A percentile compares a stretch with the other conserved stretches of the same genome.
These are phyloP conservation scores for Scaptomyza montana DNA, from an alignment of 1,140 invertebrate species.

Conservation along the genomic window DNA sequence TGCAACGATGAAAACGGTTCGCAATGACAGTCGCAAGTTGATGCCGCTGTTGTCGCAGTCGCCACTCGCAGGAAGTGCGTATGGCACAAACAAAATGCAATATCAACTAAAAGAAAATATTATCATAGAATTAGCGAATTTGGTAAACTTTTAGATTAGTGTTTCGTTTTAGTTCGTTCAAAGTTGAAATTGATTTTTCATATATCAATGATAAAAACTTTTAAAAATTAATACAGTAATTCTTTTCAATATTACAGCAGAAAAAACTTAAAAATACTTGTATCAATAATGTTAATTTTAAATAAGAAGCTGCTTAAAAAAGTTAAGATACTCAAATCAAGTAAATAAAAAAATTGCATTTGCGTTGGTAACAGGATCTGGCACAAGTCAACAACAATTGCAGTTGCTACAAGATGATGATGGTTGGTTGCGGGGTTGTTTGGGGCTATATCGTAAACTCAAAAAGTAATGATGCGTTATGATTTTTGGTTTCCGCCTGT, in stretches of 20 bases:
- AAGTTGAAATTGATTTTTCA: not conserved
- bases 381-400: conserved; percentile 30
- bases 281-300: no score
- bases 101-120: conserved; percentile 24
- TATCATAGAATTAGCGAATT: not conserved
- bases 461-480: conserved; percentile 82
- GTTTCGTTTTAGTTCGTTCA: no score
- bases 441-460: conserved; percentile 64
- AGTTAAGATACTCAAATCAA: not conserved
- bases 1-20: conserved; percentile 59
- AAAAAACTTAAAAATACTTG: no score
- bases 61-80: conserved; percentile 36
- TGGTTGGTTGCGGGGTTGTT: not conserved
- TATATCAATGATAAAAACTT: no score
- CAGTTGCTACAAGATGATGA: conserved; percentile 4
- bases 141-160: not conserved
- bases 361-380: conserved; percentile 46
- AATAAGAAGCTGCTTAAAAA: not conserved
- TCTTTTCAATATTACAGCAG: no score
- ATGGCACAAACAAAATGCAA: conserved; percentile 60
- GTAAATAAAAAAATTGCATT: conserved; percentile 32
- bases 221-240: no score
- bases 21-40: conserved; percentile 46
- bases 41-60: conserved; percentile 21
- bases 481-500: conserved; percentile 79